Evolutionary conservation across 2,113 vertebrate species (phyloP).

Genomic region (Rhinoptilus africanus): DNA sequence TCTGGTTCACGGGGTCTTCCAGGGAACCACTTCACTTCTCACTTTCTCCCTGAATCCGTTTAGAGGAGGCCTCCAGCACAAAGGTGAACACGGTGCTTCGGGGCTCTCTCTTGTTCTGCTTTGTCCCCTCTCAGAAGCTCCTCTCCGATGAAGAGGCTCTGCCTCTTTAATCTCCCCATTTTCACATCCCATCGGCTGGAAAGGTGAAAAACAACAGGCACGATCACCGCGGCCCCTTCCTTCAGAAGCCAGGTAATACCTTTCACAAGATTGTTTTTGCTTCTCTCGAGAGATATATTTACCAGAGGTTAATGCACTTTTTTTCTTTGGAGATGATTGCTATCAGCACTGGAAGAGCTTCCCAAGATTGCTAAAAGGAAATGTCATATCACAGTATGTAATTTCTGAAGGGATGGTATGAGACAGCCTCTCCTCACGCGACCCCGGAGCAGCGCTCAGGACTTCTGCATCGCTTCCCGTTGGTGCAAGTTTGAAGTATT

Average conservation of each 20-base stretch:
- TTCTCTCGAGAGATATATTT: neutral
- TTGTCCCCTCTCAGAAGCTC: neutral
- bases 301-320: neutral
- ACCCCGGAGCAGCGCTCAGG: neutral
- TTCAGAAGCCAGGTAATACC: neutral
- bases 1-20: neutral
- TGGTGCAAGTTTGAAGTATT: neutral
- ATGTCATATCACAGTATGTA: neutral
- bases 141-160: neutral
- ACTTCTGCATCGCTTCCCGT: neutral
- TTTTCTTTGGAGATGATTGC: neutral
- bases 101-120: neutral
- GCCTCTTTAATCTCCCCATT: neutral
- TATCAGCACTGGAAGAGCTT: neutral
- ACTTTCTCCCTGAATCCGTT: neutral
- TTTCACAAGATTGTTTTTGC: neutral
- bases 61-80: neutral
- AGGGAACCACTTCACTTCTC: neutral
- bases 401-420: neutral
- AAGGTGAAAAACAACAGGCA: neutral
- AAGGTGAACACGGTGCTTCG: neutral
- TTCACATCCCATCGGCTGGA: neutral
- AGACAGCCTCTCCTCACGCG: neutral
- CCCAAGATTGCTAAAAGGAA: neutral
- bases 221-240: neutral